Evolutionary conservation across 2,113 vertebrate genomes (phyloP), one percentile per base, ranked within the genome.

Genomic region (Hippocampus comes): DNA sequence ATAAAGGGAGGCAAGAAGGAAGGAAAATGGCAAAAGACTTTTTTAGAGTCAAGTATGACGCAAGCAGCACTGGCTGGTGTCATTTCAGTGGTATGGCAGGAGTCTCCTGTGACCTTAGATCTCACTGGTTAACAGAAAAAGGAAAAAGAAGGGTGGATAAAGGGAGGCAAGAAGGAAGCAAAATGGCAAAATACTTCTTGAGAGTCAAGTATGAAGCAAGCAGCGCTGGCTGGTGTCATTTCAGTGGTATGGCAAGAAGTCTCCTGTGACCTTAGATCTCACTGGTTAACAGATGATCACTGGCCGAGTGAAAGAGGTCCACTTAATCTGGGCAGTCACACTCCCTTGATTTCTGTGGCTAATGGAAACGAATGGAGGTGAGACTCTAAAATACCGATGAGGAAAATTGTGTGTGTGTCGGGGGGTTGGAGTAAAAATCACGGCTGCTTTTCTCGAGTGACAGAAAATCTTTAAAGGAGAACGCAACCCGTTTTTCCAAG

Each of bases 281-380:
- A 43, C 76, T 25, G 78, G 82, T 83, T 83, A 81, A 76, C 77
- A 82, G 74, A 67, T 67, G 63, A 84, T 90, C 78, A 86, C 67
- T 70, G 75, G 76, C 65, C 72, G 74, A 78, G 75, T 68, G 80
- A 82, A 84, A 86, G 73, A 67, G 72, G 74, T 73, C 71, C 64
- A 77, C 76, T 76, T 90, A 89, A 90, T 85, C 84, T 77, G 56
- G 34, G 46, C 83, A 56, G 84, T 89, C 77, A 49, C 76, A 75
- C 74, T 69, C 57, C 64, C 71, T 55, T 72, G 81, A 65, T 63
- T 71, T 68, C 57, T 64, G 59, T 65, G 68, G 70, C 76, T 53
- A 76, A 82, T 66, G 75, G 70, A 82, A 82, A 77, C 51, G 61
- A 67, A 73, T 51, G n/a, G 72, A 81, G 12, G 72, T 56, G 72